Evolutionary conservation across 2,888 invertebrate genomes (phyloP).

Genomic region (Ophion slaviceki): DNA sequence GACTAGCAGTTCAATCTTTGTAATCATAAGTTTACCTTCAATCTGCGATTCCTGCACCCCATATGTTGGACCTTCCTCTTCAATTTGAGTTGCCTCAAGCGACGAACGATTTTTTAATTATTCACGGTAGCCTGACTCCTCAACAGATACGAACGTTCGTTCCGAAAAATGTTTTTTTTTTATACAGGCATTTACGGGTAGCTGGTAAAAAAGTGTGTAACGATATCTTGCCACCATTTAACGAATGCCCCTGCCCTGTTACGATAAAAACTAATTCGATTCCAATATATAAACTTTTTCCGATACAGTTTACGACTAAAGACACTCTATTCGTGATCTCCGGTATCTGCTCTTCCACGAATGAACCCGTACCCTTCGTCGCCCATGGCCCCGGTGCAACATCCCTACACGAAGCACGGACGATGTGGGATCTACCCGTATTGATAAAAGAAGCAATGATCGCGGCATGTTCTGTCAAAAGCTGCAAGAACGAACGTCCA

Average conservation of each 20-base stretch:
- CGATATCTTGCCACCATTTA: not conserved
- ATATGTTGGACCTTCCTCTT: no score
- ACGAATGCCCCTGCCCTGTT: not conserved
- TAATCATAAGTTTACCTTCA: no score
- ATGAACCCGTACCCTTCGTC: conserved; percentile 67
- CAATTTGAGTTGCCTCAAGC: no score
- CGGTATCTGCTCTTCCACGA: conserved; percentile 65
- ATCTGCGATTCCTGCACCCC: no score
- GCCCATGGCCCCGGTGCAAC: conserved; percentile 73
- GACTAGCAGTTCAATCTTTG: no score
- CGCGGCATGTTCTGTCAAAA: conserved; percentile 55
- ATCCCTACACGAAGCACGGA: conserved; percentile 60
- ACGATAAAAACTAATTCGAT: not conserved
- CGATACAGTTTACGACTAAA: conserved; percentile 63
- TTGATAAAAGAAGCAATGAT: conserved; percentile 63
- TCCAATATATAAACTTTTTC: not conserved
- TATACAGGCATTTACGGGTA: no score
- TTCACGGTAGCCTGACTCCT: no score
- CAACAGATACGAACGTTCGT: no score
- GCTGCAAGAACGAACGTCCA: conserved; percentile 58
- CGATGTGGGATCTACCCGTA: conserved; percentile 70
- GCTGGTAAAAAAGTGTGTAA: no score
- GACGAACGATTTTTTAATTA: no score
- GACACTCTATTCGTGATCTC: conserved; percentile 73
- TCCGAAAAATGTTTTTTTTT: no score